Base-by-base conservation (phyloP, 2,888 invertebrate species). In the Syritta pipiens region DNA sequence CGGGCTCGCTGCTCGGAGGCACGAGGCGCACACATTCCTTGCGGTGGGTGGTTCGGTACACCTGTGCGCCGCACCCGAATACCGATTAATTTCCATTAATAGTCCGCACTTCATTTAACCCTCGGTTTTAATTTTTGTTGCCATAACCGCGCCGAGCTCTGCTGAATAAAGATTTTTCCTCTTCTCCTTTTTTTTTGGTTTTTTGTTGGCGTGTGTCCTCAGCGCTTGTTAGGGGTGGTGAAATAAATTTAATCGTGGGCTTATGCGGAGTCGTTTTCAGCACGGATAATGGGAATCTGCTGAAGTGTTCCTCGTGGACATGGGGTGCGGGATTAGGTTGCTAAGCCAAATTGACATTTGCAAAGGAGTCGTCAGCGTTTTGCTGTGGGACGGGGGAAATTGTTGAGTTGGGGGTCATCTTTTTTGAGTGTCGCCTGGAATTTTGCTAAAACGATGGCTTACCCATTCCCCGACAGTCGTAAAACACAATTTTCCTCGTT, bases 1-100 rank as follows among this genome's bases (percentile, higher is more conserved):
- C 7, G 17, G n/a, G 55, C 28, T 26, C 30, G 22, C 46, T 5
- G 12, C 10, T 14, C 3, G 17, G 14, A 20, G 35, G 7, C 46
- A 14, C n/a, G 9, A 51, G 40, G 2, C 32, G 14, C 46, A 60
- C 46, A 60, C 37, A 7, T 20, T 32, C 10, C 2, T 42, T 9
- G 28, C 4, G 12, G 14, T 30, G 46, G 28, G 62, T 24, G 32
- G 28, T 9, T 20, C 30, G 9, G 44, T 32, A 24, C 69, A 76
- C 69, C 69, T 63, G 69, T 30, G 57, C 22, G 28, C 28, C 14
- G 37, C 19, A 44, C 53, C 59, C 40, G 53, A 53, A 51, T 32
- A 12, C 53, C 71, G 59, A 72, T 79, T 79, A 72, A 72, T 79
- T 79, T 67, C 60, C 77, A 72, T 72, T 79, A 79, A 67, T 67